Conservation (phyloP, 2,888 invertebrate genomes). For the Lycophotia porphyrea region DNA sequence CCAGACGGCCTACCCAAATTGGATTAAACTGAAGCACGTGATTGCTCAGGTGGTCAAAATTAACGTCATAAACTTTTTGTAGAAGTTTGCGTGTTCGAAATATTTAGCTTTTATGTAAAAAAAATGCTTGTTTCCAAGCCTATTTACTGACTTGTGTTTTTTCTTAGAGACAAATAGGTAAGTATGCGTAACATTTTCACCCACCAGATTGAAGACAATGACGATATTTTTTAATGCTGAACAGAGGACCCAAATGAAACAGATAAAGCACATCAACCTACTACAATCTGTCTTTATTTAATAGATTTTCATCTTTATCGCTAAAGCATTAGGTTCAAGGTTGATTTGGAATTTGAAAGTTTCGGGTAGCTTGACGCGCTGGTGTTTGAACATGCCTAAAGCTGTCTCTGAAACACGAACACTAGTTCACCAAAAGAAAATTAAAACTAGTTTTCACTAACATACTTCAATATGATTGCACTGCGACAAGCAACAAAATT, state of each 20-base stretch:
- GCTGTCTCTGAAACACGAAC: background rate
- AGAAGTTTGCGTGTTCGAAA: background rate
- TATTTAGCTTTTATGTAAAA: background rate
- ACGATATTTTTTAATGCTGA: too few species aligned
- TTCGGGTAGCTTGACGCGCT: too few species aligned
- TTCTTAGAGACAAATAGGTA: background rate
- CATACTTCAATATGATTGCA: background rate
- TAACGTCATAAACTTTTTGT: background rate
- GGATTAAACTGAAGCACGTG: slow-evolving; percentile 17
- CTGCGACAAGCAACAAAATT: background rate
- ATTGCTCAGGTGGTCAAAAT: background rate
- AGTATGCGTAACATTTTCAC: too few species aligned
- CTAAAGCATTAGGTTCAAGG: too few species aligned
- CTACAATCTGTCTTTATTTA: too few species aligned
- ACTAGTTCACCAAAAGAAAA: background rate
- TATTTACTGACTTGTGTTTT: background rate
- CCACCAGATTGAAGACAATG: too few species aligned
- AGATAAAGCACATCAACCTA: background rate
- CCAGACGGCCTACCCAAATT: slow-evolving; percentile 18
- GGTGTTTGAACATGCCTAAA: too few species aligned
- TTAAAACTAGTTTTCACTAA: background rate
- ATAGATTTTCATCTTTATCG: too few species aligned
- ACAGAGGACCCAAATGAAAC: too few species aligned
- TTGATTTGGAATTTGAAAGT: too few species aligned
- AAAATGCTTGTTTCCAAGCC: too few species aligned